These are phyloP conservation scores for Cybosia mesomella DNA, from an alignment of 2,888 invertebrate genomes.

Conservation along the genomic window DNA sequence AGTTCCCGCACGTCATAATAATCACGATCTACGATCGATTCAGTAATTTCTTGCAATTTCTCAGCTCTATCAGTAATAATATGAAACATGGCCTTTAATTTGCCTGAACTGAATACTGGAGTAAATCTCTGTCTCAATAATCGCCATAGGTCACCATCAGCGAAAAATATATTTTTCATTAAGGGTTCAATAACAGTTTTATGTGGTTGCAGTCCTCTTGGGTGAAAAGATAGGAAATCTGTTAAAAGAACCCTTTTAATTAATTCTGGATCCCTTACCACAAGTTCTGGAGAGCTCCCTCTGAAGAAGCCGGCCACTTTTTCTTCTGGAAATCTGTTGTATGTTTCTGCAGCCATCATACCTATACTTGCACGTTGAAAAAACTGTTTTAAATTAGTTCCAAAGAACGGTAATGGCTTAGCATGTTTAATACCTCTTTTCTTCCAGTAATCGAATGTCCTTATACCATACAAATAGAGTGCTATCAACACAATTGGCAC, in stretches of 20 bases:
- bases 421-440: slow-evolving; percentile 74
- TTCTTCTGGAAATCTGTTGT: slow-evolving; percentile 73
- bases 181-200: slow-evolving; percentile 74
- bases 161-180: slow-evolving; percentile 75
- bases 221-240: slow-evolving; percentile 73
- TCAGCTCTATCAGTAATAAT: slow-evolving; percentile 76
- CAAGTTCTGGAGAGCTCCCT: slow-evolving; percentile 68
- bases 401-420: slow-evolving; percentile 67
- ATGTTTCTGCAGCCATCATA: slow-evolving; percentile 70
- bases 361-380: slow-evolving; percentile 69
- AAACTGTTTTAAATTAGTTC: slow-evolving; percentile 70
- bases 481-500: slow-evolving; percentile 50
- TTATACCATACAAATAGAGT: slow-evolving; percentile 68
- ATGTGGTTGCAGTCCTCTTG: slow-evolving; percentile 71
- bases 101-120: slow-evolving; percentile 76
- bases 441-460: slow-evolving; percentile 74
- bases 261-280: slow-evolving; percentile 76
- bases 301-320: slow-evolving; percentile 76
- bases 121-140: slow-evolving; percentile 76
- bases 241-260: slow-evolving; percentile 72
- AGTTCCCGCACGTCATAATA: slow-evolving; percentile 74
- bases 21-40: slow-evolving; percentile 62
- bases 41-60: slow-evolving; percentile 69
- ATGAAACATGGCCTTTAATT: slow-evolving; percentile 79
- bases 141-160: slow-evolving; percentile 78